Evolutionary conservation across 2,888 invertebrate species (phyloP), one percentile per base, ranked within the genome.

Genomic region (Coleophora flavipennella): DNA sequence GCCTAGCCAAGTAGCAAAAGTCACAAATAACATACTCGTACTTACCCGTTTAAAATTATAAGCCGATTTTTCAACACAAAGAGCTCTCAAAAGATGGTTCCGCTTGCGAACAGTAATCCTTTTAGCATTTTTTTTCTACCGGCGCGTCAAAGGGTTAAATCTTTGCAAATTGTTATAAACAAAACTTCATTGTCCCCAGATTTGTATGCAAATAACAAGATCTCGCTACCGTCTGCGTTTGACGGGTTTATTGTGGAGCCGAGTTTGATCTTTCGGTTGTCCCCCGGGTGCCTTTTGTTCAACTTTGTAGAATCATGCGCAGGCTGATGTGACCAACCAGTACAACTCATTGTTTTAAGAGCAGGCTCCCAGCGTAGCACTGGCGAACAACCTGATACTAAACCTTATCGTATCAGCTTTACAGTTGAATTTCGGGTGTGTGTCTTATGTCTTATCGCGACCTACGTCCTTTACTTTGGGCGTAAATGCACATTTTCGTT

Each of bases 131-230:
- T 40, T 43, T 43, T 38, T 67, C 59, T 54, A 55, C 51, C 53
- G 62, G 61, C 57, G 64, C 67, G 67, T 65, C 65, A 77, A 81
- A 79, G 77, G 55, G 70, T 77, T 73, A 65, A 67, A 12, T 36
- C 39, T 51, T 69, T 59, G 64, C 61, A 62, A 56, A 65, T 64
- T 59, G 61, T 53, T 35, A 13, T 43, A 51, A 62, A 60, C 74
- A 74, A 78, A 75, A 67, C 45, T 51, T 51, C 58, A 62, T 76
- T 80, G 75, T 78, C 57, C 49, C 50, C 43, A 53, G 62, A 65
- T 62, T 72, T 80, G 79, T 80, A 80, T 81, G 81, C 79, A 81
- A 83, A 80, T 83, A 83, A 81, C 66, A 75, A 68, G 74, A 80
- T 80, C 77, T 72, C 48, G 81, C 84, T 84, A 83, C 84, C 64